Base-by-base conservation (phyloP, 2,113 vertebrate species). In the Grus americana region DNA sequence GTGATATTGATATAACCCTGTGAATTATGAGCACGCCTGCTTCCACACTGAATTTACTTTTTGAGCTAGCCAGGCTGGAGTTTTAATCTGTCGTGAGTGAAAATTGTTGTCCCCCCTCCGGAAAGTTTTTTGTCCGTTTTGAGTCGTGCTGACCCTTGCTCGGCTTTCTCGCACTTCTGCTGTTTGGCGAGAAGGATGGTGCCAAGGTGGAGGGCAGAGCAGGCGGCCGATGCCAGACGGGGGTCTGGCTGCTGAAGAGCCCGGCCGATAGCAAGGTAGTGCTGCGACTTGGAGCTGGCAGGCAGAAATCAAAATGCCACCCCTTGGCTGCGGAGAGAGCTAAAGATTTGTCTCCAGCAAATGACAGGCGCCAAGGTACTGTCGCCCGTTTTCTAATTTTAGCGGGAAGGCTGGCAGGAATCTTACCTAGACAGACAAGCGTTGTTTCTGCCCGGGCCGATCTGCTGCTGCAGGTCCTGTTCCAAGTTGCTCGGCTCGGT, bases 311-410 rank as follows among this genome's bases (percentile, higher is more conserved):
- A 94, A 98, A 98, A 97, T 98, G 97, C 98, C 96, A 95, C 97
- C 97, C 93, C 68, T 97, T 98, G 98, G 97, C 97, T 98, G 94
- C 2, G 9, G 96, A 79, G 66, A 88, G 94, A 98, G 96, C 95
- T 98, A 59, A 98, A 97, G 97, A 98, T 97, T 98, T 97, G 97
- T 98, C 98, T 98, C 97, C 97, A 98, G 96, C 92, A 96, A 88
- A 97, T 71, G 95, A 52, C 96, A 97, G 85, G 97, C 79, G 97
- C 98, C 98, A 98, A 98, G 98, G 98, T 98, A 91, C 98, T 98
- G 98, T 98, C 95, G 96, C 97, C 97, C 75, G 23, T 93, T 96
- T 98, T 98, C 98, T 98, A 98, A 98, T 98, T 98, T 98, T 98
- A 98, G 98, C 74, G 86, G 96, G 97, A 79, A 90, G 96, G 92